phyloP scores from a whole-genome alignment of 2,797 vertebrate species.

The Florisuga fusca region DNA sequence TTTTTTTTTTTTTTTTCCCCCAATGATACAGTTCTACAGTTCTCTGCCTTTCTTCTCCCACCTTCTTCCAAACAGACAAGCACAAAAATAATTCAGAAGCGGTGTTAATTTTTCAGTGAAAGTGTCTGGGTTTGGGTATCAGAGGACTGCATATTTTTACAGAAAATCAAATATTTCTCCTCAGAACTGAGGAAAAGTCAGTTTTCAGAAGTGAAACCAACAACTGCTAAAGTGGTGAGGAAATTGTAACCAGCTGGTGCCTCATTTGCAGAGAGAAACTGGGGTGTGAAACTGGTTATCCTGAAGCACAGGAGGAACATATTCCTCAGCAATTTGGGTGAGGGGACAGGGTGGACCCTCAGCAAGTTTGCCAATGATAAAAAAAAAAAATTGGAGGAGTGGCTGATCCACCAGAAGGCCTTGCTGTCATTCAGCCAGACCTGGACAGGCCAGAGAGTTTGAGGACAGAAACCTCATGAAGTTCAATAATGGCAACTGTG shows the following conservation, averaged over 20 bases:
- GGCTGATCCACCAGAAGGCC: too few species aligned
- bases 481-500: too few species aligned
- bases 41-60: conserved; percentile 22
- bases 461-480: too few species aligned
- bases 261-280: neutral
- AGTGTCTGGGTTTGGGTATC: conserved; percentile 17
- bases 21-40: neutral
- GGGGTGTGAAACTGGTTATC: neutral
- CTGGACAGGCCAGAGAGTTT: too few species aligned
- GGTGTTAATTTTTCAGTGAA: conserved; percentile 57
- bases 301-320: neutral
- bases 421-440: too few species aligned
- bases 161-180: conserved; percentile 17
- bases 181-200: neutral
- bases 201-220: neutral
- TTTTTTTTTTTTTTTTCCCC: neutral
- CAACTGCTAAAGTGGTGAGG: neutral
- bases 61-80: conserved; percentile 37
- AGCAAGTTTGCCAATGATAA: too few species aligned
- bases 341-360: too few species aligned
- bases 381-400: too few species aligned
- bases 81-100: conserved; percentile 46
- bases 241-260: neutral
- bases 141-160: conserved; percentile 7
- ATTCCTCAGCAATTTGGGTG: too few species aligned